A percentile compares a stretch with the other conserved stretches of the same genome.
These are phyloP conservation scores for Morone chrysops DNA, from an alignment of 2,113 vertebrate species.

Conservation along the genomic window DNA sequence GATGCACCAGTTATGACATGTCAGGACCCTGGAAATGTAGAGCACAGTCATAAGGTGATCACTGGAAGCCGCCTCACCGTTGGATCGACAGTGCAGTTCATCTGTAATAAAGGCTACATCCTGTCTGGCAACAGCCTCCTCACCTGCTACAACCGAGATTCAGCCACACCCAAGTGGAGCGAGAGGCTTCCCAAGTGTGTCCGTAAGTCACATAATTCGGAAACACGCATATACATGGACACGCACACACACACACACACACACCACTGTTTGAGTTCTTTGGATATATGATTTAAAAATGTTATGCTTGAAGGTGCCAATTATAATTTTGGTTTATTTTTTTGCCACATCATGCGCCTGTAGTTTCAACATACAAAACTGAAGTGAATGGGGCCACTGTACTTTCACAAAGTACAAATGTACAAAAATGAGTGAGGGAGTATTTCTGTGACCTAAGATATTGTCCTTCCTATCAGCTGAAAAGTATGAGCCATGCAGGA, in stretches of 20 bases:
- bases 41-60: conserved; percentile 92
- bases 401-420: no score
- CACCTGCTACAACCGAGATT: conserved; percentile 91
- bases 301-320: background rate
- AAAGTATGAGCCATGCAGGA: conserved; percentile 93
- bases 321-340: background rate
- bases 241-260: background rate
- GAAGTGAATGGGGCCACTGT: background rate
- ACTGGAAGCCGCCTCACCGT: conserved; percentile 89
- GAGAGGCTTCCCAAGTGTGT: conserved; percentile 94
- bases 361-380: background rate
- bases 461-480: conserved; percentile 84
- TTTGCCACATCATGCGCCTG: background rate
- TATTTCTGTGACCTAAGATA: background rate
- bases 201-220: conserved; percentile 83
- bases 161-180: conserved; percentile 94
- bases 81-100: conserved; percentile 91
- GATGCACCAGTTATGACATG: conserved; percentile 88
- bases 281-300: background rate
- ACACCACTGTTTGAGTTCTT: background rate
- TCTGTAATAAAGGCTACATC: conserved; percentile 94
- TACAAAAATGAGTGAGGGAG: no score
- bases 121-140: conserved; percentile 88
- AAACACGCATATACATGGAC: background rate
- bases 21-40: conserved; percentile 91